Base-by-base conservation (phyloP, 2,113 vertebrate species). In the Chloroceryle aenea region DNA sequence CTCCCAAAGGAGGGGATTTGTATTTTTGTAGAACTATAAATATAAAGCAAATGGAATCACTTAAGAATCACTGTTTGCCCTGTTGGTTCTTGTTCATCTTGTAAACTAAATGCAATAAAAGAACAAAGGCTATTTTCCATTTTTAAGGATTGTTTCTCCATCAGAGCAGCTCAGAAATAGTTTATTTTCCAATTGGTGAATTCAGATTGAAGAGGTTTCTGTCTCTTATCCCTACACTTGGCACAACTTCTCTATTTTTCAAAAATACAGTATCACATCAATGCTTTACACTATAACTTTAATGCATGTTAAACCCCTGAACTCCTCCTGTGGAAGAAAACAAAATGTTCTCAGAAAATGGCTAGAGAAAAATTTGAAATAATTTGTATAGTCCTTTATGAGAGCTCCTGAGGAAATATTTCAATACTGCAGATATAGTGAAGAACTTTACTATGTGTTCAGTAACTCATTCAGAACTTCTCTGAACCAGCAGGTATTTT, bases 21-120 rank as follows among this genome's bases (percentile, higher is more conserved):
- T 95, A 58, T 71, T 94, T 94, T 93, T 63, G 68, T 21, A 79
- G 52, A 95, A 84, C 75, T 67, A 85, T 95, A 96, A 89, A 86
- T 74, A 86, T 61, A 92, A 94, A 96, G 73, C 69, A 96, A 97
- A 95, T 87, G 74, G 85, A 95, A 96, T 93, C 2, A 2, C 48
- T 97, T 97, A 89, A 83, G 83, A 79, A n/a, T 52, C 43, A 13
- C 58, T 95, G 10, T 95, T 97, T 94, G 76, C 79, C 87, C 58
- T 88, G 7, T 19, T 92, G 43, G 88, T 64, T 75, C 71, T 75
- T 94, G 91, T 71, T 82, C 81, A 69, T 68, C 90, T 87, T 83
- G 56, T 94, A 95, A 97, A 94, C 68, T 52, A 66, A 97, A 95
- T 52, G 69, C 63, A 96, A 95, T 95, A 96, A 93, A 95, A 96